Base-by-base conservation (phyloP, 2,113 vertebrate species). In the Aramus guarauna region DNA sequence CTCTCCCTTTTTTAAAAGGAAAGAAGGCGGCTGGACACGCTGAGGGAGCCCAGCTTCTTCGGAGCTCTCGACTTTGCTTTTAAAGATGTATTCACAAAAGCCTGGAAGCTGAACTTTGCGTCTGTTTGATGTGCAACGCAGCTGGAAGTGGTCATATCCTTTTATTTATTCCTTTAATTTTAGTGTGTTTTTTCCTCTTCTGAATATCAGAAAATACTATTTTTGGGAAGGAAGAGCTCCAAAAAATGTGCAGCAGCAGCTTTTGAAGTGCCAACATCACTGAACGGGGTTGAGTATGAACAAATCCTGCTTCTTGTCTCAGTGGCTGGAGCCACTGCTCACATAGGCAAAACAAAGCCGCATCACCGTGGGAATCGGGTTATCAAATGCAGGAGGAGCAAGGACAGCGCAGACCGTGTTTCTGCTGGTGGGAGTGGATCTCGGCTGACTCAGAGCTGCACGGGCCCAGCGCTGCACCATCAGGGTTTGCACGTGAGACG, bases 361-460 rank as follows among this genome's bases (percentile, higher is more conserved):
- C 2, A 23, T 29, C 27, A 0, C 62, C 6, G 1, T 29, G 72
- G 8, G 43, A 21, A 68, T 81, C 60, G 43, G 9, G 68, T 15
- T 37, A 1, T 1, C 24, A 20, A 32, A 45, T 1, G 52, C 62
- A 13, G 78, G 47, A 74, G 88, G 60, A 78, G 52, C 64, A 29
- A 29, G 79, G 74, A 29, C 43, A 36, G 19, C 9, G 8, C 66
- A 11, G 64, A 36, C 30, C 1, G 2, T 37, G 56, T 29, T 32
- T 53, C 11, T 58, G 89, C 90, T 48, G 0, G 6, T 18, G 77
- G 90, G 50, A 62, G 81, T 7, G 11, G 56, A 62, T 77, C 81
- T 77, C 43, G 8, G 76, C 77, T 59, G 90, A 68, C 90, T 94
- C 85, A 58, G 92, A 73, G 88, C 91, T 81, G 80, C 66, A 16